Evolutionary conservation across 2,113 vertebrate species (phyloP).

Genomic region (Salvator merianae): DNA sequence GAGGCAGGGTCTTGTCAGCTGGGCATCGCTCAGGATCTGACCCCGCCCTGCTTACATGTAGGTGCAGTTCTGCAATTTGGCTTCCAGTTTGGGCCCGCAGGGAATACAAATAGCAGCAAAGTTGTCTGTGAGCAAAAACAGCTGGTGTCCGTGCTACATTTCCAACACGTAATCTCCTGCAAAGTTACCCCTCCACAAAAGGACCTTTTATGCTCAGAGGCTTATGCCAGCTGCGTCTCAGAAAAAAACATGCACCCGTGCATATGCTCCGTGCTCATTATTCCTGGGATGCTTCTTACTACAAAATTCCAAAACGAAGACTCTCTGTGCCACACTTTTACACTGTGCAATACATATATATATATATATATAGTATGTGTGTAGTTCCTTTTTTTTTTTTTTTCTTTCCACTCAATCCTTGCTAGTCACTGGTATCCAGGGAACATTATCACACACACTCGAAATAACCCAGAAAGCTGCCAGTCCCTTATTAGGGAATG

Average conservation of each 20-base stretch:
- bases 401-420: constrained; percentile 66
- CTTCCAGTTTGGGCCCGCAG: neutral
- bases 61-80: neutral
- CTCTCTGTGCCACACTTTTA: constrained; percentile 24
- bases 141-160: constrained; percentile 16
- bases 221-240: neutral
- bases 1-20: neutral
- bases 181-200: neutral
- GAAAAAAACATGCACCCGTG: too few relatives aligned
- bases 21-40: neutral
- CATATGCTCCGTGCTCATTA: neutral
- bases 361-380: neutral
- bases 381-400: neutral
- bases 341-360: neutral
- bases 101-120: neutral
- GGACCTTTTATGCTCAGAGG: constrained; percentile 5
- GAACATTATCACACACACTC: constrained; percentile 94
- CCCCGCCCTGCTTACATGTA: too few relatives aligned
- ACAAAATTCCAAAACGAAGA: neutral
- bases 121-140: constrained; percentile 19
- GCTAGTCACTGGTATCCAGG: constrained; percentile 74
- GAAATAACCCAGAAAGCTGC: constrained; percentile 96
- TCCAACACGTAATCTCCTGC: constrained; percentile 1
- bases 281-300: constrained; percentile 13
- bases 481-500: constrained; percentile 94